Evolutionary conservation across 2,113 vertebrate species (phyloP), one percentile per base, ranked within the genome.

Genomic region (Lycaon pictus): DNA sequence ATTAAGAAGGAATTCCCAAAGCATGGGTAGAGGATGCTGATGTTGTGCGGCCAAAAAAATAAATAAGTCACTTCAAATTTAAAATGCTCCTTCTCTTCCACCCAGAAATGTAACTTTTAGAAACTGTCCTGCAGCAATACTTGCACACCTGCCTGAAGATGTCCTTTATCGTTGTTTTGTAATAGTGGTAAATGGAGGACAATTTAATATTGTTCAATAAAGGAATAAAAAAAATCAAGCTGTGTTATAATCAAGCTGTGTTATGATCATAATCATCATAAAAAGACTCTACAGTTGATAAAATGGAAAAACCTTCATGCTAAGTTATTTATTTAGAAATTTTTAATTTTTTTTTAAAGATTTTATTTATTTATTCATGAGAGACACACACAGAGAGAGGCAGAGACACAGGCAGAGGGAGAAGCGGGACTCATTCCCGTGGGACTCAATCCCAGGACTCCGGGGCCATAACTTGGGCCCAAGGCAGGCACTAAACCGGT

Each of bases 41-140:
- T 56, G 16, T 65, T 80, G 13, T 25, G 56, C 53, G 27, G 25
- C 13, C 77, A 48, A 37, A 79, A 51, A 51, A 56, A 37, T 35
- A 32, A 58, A 20, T 17, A 79, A 85, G 63, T 22, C n/a, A 77
- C 55, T 90, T 92, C 67, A 87, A 29, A 76, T 87, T 90, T 95
- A 80, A 89, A 29, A 62, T 63, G 25, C n/a, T 19, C 17, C 65
- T 92, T 82, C 48, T 96, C 43, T 76, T 86, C 89, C 84, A 88
- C 48, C 90, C 76, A 90, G 62, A 80, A 80, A 80, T 60, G 27
- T 60, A 84, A 56, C 56, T 92, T 97, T 71, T 71, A 88, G 60
- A 92, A 88, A 92, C 27, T 25, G 27, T 32, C 20, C 65, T 53
- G 16, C 23, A 94, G n/a, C 88, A 93, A 85, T 5, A 53, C n/a